Conservation (phyloP, 2,113 vertebrate genomes). For the Rhabdornis inornatus region DNA sequence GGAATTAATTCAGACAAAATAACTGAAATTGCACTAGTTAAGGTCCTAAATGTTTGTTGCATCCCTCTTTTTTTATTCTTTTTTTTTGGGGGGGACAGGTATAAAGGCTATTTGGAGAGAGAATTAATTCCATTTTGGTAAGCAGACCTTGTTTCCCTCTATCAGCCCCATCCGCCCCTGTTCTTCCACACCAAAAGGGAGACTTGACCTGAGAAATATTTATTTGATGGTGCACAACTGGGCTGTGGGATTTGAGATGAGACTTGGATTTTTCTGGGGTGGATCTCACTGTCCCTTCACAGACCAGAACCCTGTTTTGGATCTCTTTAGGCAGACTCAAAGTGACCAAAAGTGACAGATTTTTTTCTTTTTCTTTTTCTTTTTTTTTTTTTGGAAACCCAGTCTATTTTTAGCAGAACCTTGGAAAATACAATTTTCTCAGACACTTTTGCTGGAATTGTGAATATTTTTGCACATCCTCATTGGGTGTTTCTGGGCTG, state of each 20-base stretch:
- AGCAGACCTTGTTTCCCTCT: not conserved
- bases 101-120: not conserved
- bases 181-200: not conserved
- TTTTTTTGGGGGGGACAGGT: rapidly evolving
- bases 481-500: not conserved
- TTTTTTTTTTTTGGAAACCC: not conserved
- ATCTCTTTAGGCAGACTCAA: not conserved
- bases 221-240: rapidly evolving
- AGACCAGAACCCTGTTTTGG: not conserved
- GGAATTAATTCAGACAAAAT: not conserved
- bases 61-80: too few species aligned
- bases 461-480: not conserved
- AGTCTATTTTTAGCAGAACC: not conserved
- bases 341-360: not conserved
- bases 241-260: not conserved
- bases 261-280: not conserved
- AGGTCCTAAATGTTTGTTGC: not conserved
- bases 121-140: not conserved
- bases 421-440: not conserved
- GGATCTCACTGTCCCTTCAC: not conserved
- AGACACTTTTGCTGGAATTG: not conserved
- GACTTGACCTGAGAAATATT: not conserved
- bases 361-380: too few species aligned
- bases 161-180: not conserved
- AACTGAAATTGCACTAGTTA: not conserved